A percentile compares a stretch with the other conserved stretches of the same genome.
phyloP scores from a whole-genome alignment of 2,888 invertebrate species.

The Amitus sp. region DNA sequence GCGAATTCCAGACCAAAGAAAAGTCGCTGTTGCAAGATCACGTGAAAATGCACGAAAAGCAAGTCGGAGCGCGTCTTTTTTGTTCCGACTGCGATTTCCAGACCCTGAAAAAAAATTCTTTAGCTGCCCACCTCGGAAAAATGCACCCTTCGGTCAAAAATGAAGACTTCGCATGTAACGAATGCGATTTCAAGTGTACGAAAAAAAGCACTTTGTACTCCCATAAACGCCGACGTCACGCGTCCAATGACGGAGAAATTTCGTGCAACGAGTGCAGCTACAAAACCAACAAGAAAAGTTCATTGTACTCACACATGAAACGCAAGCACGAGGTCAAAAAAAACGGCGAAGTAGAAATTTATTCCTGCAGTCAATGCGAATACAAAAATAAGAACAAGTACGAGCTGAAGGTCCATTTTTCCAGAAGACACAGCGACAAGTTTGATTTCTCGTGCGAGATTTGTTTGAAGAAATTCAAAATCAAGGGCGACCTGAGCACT shows the following conservation, averaged over 20 bases:
- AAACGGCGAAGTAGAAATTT: constrained; percentile 36
- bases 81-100: constrained; percentile 42
- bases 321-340: constrained; percentile 49
- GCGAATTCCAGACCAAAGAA: constrained; percentile 23
- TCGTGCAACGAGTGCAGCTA: constrained; percentile 58
- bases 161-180: constrained; percentile 46
- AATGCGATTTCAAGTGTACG: constrained; percentile 54
- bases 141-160: constrained; percentile 35
- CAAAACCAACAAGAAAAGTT: constrained; percentile 54
- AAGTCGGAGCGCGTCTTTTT: constrained; percentile 9
- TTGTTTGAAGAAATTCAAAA: constrained; percentile 61
- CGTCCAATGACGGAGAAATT: constrained; percentile 34
- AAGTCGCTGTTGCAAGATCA: constrained; percentile 37
- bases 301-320: constrained; percentile 58
- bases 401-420: constrained; percentile 54
- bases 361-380: constrained; percentile 50
- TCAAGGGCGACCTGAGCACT: constrained; percentile 62
- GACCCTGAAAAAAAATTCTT: constrained; percentile 36
- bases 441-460: constrained; percentile 53
- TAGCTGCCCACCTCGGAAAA: constrained; percentile 40
- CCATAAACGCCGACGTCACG: constrained; percentile 53
- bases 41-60: constrained; percentile 10
- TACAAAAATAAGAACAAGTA: constrained; percentile 55
- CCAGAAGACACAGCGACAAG: constrained; percentile 49
- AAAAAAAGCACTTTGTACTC: constrained; percentile 56